Evolutionary conservation across 64 coral and sea anemone species (phyloP), one percentile per base, ranked within the genome.

Genomic region (Exaiptasia diaphana): DNA sequence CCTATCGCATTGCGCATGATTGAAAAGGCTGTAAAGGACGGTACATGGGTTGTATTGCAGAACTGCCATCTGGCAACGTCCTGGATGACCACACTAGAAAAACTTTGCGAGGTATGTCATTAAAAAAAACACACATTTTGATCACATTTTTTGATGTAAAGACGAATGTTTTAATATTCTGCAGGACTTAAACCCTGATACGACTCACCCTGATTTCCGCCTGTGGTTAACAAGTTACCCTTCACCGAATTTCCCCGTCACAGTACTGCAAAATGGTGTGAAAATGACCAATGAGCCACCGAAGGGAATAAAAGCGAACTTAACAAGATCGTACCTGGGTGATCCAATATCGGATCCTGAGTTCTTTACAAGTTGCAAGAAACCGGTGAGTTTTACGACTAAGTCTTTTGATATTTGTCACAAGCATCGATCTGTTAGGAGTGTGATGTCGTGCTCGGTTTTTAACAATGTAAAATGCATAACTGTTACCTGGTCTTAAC

Each of bases 1-100:
- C 95, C 95, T n/a, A 99, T 99, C 39, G 95, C 95, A 31, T 88
- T 99, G 90, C 95, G 95, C 67, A 99, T 99, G 95, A 99, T 99
- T 76, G 95, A 99, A 56, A 92, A 93, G 45, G 95, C 84, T 9
- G 68, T 91, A 18, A 99, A 93, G 39, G 95, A 99, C 43, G 95
- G 95, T 17, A 99, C 95, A 12, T 99, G 95, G 95, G 95, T 99
- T 24, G 95, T 92, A 45, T 81, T 99, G 34, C 95, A 99, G 83
- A 99, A 99, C 68, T 99, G 95, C 67, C 95, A 99, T 71, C 81
- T 99, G 38, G 89, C 95, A 13, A 99, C 95, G 3, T 99, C 95
- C 3, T 99, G 95, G 95, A 99, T 99, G 95, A 90, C 89, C 21
- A 99, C 95, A 63, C 69, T 99, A 23, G 95, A 99, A 89, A 99